A percentile compares a stretch with the other conserved stretches of the same genome.
Evolutionary conservation across 2,113 vertebrate species (phyloP).

Genomic region (Conger conger): DNA sequence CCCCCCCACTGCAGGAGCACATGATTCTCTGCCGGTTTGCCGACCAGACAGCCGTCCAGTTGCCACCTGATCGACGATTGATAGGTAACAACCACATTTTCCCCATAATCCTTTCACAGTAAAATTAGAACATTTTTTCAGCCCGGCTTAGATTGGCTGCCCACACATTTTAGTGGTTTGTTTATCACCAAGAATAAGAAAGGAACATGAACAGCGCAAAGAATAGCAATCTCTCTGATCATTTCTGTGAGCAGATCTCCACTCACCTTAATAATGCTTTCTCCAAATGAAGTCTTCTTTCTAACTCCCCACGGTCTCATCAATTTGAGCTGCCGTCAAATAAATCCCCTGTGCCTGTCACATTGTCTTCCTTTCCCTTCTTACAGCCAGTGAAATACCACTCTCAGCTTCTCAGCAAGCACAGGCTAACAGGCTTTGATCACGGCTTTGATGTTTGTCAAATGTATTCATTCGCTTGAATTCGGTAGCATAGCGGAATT

Average conservation of each 20-base stretch:
- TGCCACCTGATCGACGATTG: conserved; percentile 73
- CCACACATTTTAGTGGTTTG: background rate
- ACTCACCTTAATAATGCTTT: background rate
- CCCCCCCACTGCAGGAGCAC: conserved; percentile 63
- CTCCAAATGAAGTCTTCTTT: conserved; percentile 7
- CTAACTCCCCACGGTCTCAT: conserved; percentile 11
- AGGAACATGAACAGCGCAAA: background rate
- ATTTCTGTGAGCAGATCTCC: conserved; percentile 20
- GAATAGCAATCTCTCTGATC: conserved; percentile 41
- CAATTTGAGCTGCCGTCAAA: conserved; percentile 6
- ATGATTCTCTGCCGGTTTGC: conserved; percentile 97
- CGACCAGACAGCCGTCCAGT: conserved; percentile 91
- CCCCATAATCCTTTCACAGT: background rate
- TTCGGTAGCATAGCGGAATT: background rate
- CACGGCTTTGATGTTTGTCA: background rate
- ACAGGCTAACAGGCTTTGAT: conserved; percentile 4
- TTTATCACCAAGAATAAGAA: background rate
- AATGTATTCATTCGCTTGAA: background rate
- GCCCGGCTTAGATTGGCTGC: background rate
- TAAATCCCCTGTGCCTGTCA: conserved; percentile 32
- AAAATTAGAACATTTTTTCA: background rate
- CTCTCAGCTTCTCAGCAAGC: conserved; percentile 12
- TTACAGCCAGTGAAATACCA: conserved; percentile 20
- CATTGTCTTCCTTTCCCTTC: conserved; percentile 5
- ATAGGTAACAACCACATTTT: conserved; percentile 71